A percentile compares a stretch with the other conserved stretches of the same genome.
Evolutionary conservation across 1,140 invertebrate genomes (phyloP).

Genomic region (Phthorimaea operculella): DNA sequence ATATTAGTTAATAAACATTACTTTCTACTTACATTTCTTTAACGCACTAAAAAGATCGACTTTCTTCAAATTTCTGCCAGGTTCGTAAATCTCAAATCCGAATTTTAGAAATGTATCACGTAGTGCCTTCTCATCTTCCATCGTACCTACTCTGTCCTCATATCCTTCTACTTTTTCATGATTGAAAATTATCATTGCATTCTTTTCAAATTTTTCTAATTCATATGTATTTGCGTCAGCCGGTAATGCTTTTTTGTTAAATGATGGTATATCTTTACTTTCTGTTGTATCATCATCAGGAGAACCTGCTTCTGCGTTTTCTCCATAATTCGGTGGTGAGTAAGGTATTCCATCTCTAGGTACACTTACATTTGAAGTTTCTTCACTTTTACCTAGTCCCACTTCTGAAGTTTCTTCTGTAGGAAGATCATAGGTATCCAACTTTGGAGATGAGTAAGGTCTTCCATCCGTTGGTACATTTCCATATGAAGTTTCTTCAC

Average conservation of each 20-base stretch:
- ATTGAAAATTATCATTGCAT: slow-evolving; percentile 49
- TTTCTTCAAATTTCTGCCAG: slow-evolving; percentile 32
- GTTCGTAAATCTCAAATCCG: slow-evolving; percentile 36
- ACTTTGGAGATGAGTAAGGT: too few species aligned
- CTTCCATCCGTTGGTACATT: too few species aligned
- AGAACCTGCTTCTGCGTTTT: too few species aligned
- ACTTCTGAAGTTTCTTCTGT: too few species aligned
- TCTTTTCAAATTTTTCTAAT: slow-evolving; percentile 49
- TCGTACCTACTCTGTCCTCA: slow-evolving; percentile 37
- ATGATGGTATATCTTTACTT: too few species aligned
- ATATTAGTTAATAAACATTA: background rate
- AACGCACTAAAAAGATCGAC: slow-evolving; percentile 31
- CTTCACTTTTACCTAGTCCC: too few species aligned
- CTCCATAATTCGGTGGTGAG: too few species aligned
- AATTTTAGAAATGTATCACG: slow-evolving; percentile 33
- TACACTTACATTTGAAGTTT: too few species aligned
- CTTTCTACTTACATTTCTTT: slow-evolving; percentile 32
- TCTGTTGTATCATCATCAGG: too few species aligned
- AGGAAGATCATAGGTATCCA: too few species aligned
- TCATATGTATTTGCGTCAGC: slow-evolving; percentile 42
- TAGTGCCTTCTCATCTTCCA: slow-evolving; percentile 37
- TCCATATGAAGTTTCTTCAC: too few species aligned
- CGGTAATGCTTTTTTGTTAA: slow-evolving; percentile 26
- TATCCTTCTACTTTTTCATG: slow-evolving; percentile 39
- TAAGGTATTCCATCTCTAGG: too few species aligned